Base-by-base conservation (phyloP, 2,888 invertebrate genomes). In the Clistopyga incitator region DNA sequence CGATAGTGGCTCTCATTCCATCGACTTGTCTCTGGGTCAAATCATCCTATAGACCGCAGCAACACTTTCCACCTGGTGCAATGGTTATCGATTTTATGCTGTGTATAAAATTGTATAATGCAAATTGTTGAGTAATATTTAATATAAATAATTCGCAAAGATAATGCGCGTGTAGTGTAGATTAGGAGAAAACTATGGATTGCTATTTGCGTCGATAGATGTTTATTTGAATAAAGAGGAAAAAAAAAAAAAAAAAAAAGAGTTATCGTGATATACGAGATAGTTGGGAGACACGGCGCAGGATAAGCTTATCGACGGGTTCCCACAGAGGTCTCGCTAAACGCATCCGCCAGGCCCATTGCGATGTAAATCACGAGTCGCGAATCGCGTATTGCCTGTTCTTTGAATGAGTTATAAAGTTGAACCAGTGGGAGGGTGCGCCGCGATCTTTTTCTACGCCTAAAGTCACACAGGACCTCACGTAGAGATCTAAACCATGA, bases 351-450 rank as follows among this genome's bases (percentile, higher is more conserved):
- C 61, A 80, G 76, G 71, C 76, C 65, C 70, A 25, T 59, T 13
- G 68, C 34, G 50, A 34, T 78, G 42, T 72, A 64, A 64, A 15
- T 50, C 68, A 61, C 50, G 38, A 52, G 42, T 23, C 6, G 56
- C 52, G 25, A 68, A 52, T 74, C 47, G 71, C 59, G 76, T 79
- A 54, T 82, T 71, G 75, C 76, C 52, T 70, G 56, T 85, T 85
- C 77, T 82, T 80, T 82, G 78, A 85, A 85, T 86, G 85, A 85
- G 84, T 86, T 86, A 86, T 85, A 76, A 82, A 84, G 81, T 85
- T 80, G 83, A 82, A 82, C 81, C 68, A 59, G 65, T 61, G 54
- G 67, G 52, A 79, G 70, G 86, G 86, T 84, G 85, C 82, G 86
- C 84, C 85, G 42, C 18, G 64, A 20, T 56, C 6, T 25, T 77